These are phyloP conservation scores for Corticium candelabrum DNA, from an alignment of 37 sponge, comb jelly and placozoan genomes.

Conservation along the genomic window DNA sequence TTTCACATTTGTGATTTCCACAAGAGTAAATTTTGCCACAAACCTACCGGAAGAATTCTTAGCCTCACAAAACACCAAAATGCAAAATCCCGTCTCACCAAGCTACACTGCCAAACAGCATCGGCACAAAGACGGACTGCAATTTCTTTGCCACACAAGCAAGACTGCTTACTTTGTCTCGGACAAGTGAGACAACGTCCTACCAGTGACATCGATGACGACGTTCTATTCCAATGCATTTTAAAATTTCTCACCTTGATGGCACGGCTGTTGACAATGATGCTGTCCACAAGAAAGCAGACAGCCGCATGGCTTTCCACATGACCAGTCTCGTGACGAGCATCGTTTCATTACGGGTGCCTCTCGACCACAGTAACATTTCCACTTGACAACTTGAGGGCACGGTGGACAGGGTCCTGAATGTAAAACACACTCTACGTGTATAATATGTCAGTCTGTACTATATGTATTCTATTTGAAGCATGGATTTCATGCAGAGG, in stretches of 20 bases:
- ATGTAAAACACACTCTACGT: too few species aligned
- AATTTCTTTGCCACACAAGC: constrained; percentile 59
- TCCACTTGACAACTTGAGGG: constrained; percentile 49
- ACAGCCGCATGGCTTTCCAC: constrained; percentile 60
- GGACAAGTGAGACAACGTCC: constrained; percentile 61
- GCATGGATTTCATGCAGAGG: too few species aligned
- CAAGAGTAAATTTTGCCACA: constrained; percentile 32
- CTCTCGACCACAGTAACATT: constrained; percentile 68
- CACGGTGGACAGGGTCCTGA: constrained; percentile 93
- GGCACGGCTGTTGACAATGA: constrained; percentile 63
- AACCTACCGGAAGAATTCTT: constrained; percentile 11
- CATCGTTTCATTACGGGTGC: constrained; percentile 49
- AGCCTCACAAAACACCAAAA: constrained; percentile 5
- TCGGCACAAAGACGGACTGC: constrained; percentile 33
- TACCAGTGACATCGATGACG: too few species aligned
- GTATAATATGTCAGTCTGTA: too few species aligned
- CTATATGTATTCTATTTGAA: too few species aligned
- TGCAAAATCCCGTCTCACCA: constrained; percentile 21
- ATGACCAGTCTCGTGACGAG: constrained; percentile 69
- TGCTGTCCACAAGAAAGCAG: constrained; percentile 57
- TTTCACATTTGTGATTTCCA: constrained; percentile 20
- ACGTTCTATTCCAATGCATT: too few species aligned
- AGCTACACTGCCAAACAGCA: constrained; percentile 59
- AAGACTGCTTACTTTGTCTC: constrained; percentile 23
- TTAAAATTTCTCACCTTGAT: constrained; percentile 67